phyloP scores from a whole-genome alignment of 2,113 vertebrate genomes.

The Apteryx mantelli region DNA sequence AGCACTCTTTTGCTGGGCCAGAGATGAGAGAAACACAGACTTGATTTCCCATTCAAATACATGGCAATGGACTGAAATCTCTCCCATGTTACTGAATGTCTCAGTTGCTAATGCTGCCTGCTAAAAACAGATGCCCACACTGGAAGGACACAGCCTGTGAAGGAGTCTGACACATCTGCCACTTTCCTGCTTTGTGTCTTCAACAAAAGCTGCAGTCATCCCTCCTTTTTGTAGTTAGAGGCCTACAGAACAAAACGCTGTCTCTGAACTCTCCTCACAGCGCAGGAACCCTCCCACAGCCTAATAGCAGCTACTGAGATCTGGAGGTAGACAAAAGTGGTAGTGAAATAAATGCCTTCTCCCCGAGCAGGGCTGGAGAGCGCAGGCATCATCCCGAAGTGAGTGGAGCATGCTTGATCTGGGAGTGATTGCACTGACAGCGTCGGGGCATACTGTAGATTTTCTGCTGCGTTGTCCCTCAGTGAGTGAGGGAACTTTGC shows the following conservation, averaged over 20 bases:
- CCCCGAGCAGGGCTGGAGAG: background rate
- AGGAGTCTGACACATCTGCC: background rate
- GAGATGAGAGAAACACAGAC: background rate
- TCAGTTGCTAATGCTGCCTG: background rate
- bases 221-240: background rate
- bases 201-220: background rate
- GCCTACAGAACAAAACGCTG: background rate
- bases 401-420: background rate
- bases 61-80: background rate
- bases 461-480: background rate
- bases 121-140: background rate
- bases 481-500: background rate
- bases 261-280: background rate
- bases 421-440: background rate
- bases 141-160: background rate
- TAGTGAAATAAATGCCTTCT: background rate
- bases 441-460: background rate
- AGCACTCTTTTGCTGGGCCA: background rate
- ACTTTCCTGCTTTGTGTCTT: background rate
- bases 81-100: background rate
- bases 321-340: background rate
- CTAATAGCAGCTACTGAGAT: background rate
- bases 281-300: background rate
- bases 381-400: background rate
- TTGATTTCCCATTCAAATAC: background rate